phyloP scores from a whole-genome alignment of 1,140 invertebrate species.

The Hypothenemus hampei region DNA sequence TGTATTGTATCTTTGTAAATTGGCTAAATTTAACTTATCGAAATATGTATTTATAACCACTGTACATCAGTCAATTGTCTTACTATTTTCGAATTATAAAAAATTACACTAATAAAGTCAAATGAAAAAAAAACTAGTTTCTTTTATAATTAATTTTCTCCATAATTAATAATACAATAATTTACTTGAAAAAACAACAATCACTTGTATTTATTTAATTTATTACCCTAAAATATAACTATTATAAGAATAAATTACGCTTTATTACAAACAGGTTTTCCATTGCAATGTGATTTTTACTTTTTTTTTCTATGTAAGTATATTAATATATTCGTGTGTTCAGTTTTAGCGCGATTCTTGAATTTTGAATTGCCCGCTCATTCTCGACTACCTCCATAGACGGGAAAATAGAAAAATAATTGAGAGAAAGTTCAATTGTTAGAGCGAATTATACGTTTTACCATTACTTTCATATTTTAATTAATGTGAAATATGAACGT shows the following conservation, averaged over 20 bases:
- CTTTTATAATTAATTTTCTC: constrained; percentile 37
- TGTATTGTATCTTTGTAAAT: constrained; percentile 32
- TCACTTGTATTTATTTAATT: constrained; percentile 35
- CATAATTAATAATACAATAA: constrained; percentile 42
- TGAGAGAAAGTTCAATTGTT: too few species aligned
- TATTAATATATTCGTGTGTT: constrained; percentile 46
- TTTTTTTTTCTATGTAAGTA: constrained; percentile 35
- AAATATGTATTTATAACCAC: constrained; percentile 40
- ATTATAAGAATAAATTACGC: constrained; percentile 34
- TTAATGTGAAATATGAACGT: too few species aligned
- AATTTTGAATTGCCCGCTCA: too few species aligned
- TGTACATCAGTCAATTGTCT: constrained; percentile 47
- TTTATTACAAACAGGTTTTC: constrained; percentile 7
- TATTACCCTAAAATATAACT: constrained; percentile 32
- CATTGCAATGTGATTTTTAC: constrained; percentile 9
- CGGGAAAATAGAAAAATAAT: too few species aligned
- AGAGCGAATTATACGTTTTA: too few species aligned
- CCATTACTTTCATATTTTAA: too few species aligned
- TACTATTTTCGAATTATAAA: constrained; percentile 35
- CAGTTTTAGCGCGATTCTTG: too few species aligned
- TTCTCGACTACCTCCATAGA: too few species aligned
- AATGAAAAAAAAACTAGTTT: constrained; percentile 41
- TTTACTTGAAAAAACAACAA: constrained; percentile 39
- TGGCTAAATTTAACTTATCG: constrained; percentile 44
- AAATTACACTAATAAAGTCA: constrained; percentile 43